phyloP scores from a whole-genome alignment of 2,113 vertebrate genomes.

The Corvus moneduloides region DNA sequence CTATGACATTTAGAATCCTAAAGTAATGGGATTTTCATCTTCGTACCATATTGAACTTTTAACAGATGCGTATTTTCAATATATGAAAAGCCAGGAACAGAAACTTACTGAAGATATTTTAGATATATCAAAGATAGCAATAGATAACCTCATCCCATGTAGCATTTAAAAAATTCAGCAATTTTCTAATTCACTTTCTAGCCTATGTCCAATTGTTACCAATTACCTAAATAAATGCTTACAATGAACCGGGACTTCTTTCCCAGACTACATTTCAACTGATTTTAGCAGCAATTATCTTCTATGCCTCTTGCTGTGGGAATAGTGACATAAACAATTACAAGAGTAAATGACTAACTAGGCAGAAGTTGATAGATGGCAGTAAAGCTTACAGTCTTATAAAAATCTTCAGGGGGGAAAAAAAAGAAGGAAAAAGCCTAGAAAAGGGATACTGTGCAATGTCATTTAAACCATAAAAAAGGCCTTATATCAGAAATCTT shows the following conservation, averaged over 20 bases:
- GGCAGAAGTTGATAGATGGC: background rate
- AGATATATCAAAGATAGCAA: background rate
- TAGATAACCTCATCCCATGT: background rate
- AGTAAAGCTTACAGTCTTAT: background rate
- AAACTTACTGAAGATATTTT: background rate
- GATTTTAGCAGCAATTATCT: conserved; percentile 1
- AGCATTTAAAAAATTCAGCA: background rate
- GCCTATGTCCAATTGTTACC: background rate
- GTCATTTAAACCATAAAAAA: background rate
- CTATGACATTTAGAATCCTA: background rate
- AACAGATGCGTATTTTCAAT: background rate
- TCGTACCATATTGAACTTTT: background rate
- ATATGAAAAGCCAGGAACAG: background rate
- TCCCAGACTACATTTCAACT: background rate
- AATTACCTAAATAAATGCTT: background rate
- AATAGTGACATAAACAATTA: background rate
- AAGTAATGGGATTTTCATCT: background rate
- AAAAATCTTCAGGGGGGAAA: background rate
- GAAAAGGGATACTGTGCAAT: background rate
- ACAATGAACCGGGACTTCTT: background rate
- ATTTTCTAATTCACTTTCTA: background rate
- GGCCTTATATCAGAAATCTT: background rate
- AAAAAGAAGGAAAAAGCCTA: background rate
- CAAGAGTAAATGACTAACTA: background rate
- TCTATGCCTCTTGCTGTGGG: background rate